These are phyloP conservation scores for Netelia inedita DNA, from an alignment of 2,888 invertebrate species.

Conservation along the genomic window DNA sequence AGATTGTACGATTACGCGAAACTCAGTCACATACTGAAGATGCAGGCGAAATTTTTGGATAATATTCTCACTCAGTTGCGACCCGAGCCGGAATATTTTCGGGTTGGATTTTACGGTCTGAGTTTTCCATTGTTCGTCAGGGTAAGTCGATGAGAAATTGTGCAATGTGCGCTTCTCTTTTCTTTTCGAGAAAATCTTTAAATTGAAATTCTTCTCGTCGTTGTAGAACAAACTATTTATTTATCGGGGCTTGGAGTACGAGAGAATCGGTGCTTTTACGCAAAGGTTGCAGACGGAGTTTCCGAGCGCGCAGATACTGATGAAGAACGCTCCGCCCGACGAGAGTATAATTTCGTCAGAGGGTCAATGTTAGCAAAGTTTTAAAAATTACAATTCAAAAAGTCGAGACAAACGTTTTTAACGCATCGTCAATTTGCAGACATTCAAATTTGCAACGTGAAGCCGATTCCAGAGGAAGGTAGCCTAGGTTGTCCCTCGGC, in stretches of 20 bases:
- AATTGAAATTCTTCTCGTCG: slow-evolving; percentile 58
- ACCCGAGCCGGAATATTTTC: slow-evolving; percentile 97
- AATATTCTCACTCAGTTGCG: slow-evolving; percentile 95
- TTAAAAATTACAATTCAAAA: neutral
- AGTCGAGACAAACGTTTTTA: neutral
- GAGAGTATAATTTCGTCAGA: slow-evolving; percentile 94
- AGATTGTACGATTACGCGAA: slow-evolving; percentile 95
- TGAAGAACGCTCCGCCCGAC: slow-evolving; percentile 96
- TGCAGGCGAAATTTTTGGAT: slow-evolving; percentile 96
- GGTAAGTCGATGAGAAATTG: slow-evolving; percentile 86
- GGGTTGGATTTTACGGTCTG: slow-evolving; percentile 97
- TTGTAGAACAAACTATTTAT: slow-evolving; percentile 96
- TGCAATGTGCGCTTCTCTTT: slow-evolving; percentile 15
- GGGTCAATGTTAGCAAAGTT: slow-evolving; percentile 89
- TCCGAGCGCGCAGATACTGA: slow-evolving; percentile 96
- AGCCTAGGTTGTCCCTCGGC: slow-evolving; percentile 86
- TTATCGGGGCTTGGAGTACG: slow-evolving; percentile 97
- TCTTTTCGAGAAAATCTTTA: slow-evolving; percentile 44
- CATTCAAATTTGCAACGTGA: slow-evolving; percentile 97
- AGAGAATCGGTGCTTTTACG: slow-evolving; percentile 97
- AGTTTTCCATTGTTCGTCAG: slow-evolving; percentile 97
- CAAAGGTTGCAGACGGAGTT: slow-evolving; percentile 97
- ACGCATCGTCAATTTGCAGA: slow-evolving; percentile 85
- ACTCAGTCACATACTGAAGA: slow-evolving; percentile 93
- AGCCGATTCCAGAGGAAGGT: slow-evolving; percentile 92